A percentile compares a stretch with the other conserved stretches of the same genome.
Evolutionary conservation across 1,140 invertebrate species (phyloP).

Genomic region (Panulirus ornatus): DNA sequence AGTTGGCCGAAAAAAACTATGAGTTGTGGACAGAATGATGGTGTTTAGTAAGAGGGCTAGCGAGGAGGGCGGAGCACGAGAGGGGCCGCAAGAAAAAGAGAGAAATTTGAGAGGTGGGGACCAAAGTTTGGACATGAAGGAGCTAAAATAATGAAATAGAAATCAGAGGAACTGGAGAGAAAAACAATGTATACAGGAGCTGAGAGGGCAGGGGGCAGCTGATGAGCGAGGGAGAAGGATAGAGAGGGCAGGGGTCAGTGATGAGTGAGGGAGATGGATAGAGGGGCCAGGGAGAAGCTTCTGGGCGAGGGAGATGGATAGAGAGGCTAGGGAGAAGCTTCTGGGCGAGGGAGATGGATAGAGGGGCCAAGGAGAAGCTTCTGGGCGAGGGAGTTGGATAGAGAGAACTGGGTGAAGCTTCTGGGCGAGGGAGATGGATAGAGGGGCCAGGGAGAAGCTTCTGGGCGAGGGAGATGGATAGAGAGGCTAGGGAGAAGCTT

Average conservation of each 20-base stretch:
- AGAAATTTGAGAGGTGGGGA: background rate
- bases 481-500: background rate
- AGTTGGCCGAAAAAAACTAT: too few relatives aligned
- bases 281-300: background rate
- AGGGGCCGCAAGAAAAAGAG: background rate
- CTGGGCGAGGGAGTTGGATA: background rate
- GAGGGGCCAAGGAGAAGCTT: background rate
- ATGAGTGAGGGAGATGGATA: background rate
- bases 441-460: background rate
- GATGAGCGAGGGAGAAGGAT: background rate
- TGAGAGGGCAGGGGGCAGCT: background rate
- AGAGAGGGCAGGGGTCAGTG: background rate
- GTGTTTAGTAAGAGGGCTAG: too few relatives aligned
- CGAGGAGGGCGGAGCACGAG: too few relatives aligned
- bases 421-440: background rate
- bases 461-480: background rate
- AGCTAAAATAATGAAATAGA: slow-evolving; percentile 4
- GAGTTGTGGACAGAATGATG: too few relatives aligned
- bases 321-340: background rate
- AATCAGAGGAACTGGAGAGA: background rate
- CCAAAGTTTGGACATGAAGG: background rate
- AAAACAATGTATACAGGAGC: slow-evolving; percentile 1
- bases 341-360: background rate
- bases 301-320: background rate
- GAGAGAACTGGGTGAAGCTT: background rate